These are phyloP conservation scores for Drosophila sp. DNA, from an alignment of 1,140 invertebrate genomes.

Conservation along the genomic window DNA sequence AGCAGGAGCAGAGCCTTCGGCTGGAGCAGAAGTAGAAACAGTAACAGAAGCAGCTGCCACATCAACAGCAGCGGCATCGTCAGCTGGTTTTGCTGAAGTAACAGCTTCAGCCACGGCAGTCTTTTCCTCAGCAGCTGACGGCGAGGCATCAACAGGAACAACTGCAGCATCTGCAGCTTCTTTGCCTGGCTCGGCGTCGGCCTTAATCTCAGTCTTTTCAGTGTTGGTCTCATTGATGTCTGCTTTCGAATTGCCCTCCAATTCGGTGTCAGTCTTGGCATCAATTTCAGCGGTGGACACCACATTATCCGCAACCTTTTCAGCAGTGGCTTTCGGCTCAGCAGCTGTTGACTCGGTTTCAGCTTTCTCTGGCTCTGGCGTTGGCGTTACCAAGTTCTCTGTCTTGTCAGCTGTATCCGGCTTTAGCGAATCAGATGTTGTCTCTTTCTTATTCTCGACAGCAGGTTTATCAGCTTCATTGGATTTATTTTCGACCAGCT, in stretches of 20 bases:
- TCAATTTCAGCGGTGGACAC: constrained; percentile 14
- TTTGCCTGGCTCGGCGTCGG: constrained; percentile 10
- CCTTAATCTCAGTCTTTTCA: constrained; percentile 64
- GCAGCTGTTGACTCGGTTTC: neutral
- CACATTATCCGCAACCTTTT: constrained; percentile 1
- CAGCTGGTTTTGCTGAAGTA: neutral
- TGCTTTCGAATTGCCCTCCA: constrained; percentile 41
- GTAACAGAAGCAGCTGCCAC: neutral
- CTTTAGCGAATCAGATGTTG: constrained; percentile 17
- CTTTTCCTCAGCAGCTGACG: constrained; percentile 31
- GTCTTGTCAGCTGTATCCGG: constrained; percentile 28
- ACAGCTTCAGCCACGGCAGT: constrained; percentile 25
- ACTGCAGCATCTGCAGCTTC: constrained; percentile 2
- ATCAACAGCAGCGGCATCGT: neutral
- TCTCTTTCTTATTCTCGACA: constrained; percentile 13
- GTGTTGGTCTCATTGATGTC: constrained; percentile 42
- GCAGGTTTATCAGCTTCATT: constrained; percentile 28
- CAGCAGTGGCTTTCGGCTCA: constrained; percentile 18
- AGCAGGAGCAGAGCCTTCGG: neutral
- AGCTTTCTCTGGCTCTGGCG: neutral
- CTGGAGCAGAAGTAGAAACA: constrained; percentile 10
- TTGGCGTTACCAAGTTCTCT: constrained; percentile 24
- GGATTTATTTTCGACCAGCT: constrained; percentile 32
- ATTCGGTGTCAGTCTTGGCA: constrained; percentile 37
- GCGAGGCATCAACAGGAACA: neutral